These are phyloP conservation scores for Orthosia cruda DNA, from an alignment of 2,888 invertebrate genomes.

Conservation along the genomic window DNA sequence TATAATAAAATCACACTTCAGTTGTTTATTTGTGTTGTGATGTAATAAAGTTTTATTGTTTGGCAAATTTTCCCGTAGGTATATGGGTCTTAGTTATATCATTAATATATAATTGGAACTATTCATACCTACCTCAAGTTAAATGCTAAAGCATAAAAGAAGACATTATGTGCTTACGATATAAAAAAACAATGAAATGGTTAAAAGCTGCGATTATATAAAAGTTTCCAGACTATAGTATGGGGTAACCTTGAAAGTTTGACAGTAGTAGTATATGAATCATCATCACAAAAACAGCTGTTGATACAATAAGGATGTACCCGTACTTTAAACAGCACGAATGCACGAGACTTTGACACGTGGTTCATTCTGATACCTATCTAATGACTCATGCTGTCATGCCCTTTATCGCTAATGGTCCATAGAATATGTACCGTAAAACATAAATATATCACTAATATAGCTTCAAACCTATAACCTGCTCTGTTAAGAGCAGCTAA, in stretches of 20 bases:
- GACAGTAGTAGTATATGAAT: too few species aligned
- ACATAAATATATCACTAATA: neutral
- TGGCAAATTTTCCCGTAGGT: neutral
- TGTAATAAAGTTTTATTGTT: slow-evolving; percentile 13
- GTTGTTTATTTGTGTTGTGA: neutral
- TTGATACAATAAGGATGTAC: slow-evolving; percentile 4
- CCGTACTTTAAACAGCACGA: neutral
- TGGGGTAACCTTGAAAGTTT: neutral
- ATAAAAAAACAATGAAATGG: neutral
- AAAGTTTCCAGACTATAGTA: neutral
- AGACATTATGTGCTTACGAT: neutral
- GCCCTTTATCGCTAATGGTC: neutral
- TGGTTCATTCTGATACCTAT: slow-evolving; percentile 27
- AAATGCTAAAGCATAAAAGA: neutral
- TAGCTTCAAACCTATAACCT: neutral
- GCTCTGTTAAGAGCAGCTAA: neutral
- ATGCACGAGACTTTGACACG: neutral
- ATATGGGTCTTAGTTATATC: neutral
- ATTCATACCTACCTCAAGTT: neutral
- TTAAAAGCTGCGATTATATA: neutral
- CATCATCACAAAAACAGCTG: neutral
- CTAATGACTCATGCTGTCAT: slow-evolving; percentile 5
- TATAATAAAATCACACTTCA: neutral
- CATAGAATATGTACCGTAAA: neutral
- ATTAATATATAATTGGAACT: neutral